Evolutionary conservation across 2,113 vertebrate species (phyloP), one percentile per base, ranked within the genome.

Genomic region (Oncorhynchus tshawytscha): DNA sequence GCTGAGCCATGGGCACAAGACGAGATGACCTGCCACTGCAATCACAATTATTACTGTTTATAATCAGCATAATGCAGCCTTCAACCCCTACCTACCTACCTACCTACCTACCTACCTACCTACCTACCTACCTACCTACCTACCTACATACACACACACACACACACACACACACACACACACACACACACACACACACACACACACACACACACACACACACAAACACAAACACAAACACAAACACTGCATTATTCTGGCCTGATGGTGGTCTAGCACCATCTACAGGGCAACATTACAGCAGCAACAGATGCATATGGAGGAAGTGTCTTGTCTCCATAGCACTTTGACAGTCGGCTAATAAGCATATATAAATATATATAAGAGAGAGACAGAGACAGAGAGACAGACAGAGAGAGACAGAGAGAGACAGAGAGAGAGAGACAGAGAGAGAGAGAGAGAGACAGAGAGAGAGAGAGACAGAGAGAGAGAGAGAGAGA

Each of bases 41-140:
- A 84, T 88, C 80, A 75, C 71, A 81, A 81, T 86, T 81, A 86
- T 80, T 68, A 70, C 57, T 72, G 62, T 82, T 84, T 82, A 72
- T 81, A 87, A 83, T 90, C 85, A 84, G 71, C 70, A 72, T 78
- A 84, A 86, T 85, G 82, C 72, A 81, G 71, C 59, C 6, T 45
- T 45, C 9, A 45, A 45, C 8, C 39, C 39, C 39, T 2, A 45
- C n/a, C n/a, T n/a, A n/a, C n/a, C n/a, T n/a, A n/a, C n/a, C n/a
- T n/a, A n/a, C n/a, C n/a, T n/a, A n/a, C n/a, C n/a, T n/a, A n/a
- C n/a, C n/a, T n/a, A n/a, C n/a, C n/a, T n/a, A n/a, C n/a, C n/a
- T n/a, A n/a, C n/a, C n/a, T n/a, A n/a, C n/a, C n/a, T n/a, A n/a
- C n/a, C n/a, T n/a, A n/a, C n/a, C n/a, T n/a, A n/a, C n/a, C n/a